Conservation (phyloP, 1,140 invertebrate species). For the Nautilus pompilius region DNA sequence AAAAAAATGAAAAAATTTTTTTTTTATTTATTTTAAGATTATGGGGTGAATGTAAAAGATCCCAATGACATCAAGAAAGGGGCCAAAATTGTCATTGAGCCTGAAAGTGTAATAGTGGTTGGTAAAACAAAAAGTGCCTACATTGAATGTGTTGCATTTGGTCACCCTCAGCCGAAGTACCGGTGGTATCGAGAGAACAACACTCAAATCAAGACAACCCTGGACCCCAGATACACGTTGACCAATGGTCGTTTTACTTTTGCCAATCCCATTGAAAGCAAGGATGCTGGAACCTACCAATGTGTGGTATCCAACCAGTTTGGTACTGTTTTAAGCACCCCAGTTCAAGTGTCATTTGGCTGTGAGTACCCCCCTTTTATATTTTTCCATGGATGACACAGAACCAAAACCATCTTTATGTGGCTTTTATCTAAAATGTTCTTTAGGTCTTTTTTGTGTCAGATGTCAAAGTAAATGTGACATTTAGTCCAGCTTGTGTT, state of each 20-base stretch:
- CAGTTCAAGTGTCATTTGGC: slow-evolving; percentile 82
- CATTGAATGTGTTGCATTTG: slow-evolving; percentile 75
- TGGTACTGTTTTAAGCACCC: slow-evolving; percentile 87
- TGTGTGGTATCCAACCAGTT: slow-evolving; percentile 86
- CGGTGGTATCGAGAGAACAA: slow-evolving; percentile 66
- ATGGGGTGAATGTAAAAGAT: slow-evolving; percentile 22
- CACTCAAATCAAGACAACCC: slow-evolving; percentile 11
- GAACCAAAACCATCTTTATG: too few species aligned
- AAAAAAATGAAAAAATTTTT: not conserved
- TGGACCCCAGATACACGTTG: slow-evolving; percentile 74
- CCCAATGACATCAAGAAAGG: slow-evolving; percentile 13
- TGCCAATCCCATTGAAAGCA: slow-evolving; percentile 67
- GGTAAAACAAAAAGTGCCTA: slow-evolving; percentile 7
- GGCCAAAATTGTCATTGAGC: slow-evolving; percentile 21
- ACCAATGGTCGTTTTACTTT: slow-evolving; percentile 86
- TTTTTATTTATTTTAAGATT: slow-evolving; percentile 16
- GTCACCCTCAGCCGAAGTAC: slow-evolving; percentile 86
- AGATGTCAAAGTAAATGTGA: too few species aligned
- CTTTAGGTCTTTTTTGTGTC: too few species aligned
- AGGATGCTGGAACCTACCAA: slow-evolving; percentile 85
- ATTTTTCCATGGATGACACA: too few species aligned
- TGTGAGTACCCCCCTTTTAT: too few species aligned
- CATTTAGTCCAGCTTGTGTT: too few species aligned
- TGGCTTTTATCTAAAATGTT: too few species aligned
- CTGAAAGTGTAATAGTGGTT: slow-evolving; percentile 17